Evolutionary conservation across 2,113 vertebrate genomes (phyloP).

Genomic region (Tychaedon coryphoeus): DNA sequence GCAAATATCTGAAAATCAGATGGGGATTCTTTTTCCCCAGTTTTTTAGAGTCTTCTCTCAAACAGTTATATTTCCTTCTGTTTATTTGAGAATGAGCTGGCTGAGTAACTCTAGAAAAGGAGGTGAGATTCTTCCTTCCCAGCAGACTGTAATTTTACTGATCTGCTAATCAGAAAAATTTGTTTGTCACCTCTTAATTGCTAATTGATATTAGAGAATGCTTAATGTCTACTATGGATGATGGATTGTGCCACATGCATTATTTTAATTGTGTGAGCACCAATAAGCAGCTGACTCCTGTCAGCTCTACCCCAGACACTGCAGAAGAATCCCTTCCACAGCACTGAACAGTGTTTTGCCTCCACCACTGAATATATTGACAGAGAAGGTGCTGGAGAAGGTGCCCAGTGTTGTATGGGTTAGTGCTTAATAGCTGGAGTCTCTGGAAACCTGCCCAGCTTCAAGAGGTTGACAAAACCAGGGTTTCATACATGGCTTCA

Average conservation of each 20-base stretch:
- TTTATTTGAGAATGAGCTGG: not conserved
- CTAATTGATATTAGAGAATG: not conserved
- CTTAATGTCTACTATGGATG: not conserved
- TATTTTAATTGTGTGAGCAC: not conserved
- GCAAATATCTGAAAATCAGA: not conserved
- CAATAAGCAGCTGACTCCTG: not conserved
- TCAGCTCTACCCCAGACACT: not conserved
- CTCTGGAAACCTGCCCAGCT: not conserved
- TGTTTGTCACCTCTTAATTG: not conserved
- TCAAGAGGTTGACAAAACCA: not conserved
- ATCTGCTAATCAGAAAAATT: not conserved
- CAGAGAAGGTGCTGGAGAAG: not conserved
- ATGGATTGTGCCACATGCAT: not conserved
- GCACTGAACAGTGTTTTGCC: not conserved
- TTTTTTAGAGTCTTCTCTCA: not conserved
- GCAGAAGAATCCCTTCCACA: not conserved
- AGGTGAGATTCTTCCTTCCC: not conserved
- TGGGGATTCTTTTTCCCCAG: fast-evolving
- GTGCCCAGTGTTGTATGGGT: not conserved
- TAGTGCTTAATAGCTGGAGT: not conserved
- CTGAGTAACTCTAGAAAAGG: not conserved
- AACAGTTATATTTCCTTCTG: not conserved
- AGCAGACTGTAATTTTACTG: not conserved
- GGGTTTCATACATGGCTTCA: not conserved
- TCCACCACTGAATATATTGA: not conserved